A percentile compares a stretch with the other conserved stretches of the same genome.
These are phyloP conservation scores for Choristoneura rosaceana DNA, from an alignment of 2,888 invertebrate genomes.

Conservation along the genomic window DNA sequence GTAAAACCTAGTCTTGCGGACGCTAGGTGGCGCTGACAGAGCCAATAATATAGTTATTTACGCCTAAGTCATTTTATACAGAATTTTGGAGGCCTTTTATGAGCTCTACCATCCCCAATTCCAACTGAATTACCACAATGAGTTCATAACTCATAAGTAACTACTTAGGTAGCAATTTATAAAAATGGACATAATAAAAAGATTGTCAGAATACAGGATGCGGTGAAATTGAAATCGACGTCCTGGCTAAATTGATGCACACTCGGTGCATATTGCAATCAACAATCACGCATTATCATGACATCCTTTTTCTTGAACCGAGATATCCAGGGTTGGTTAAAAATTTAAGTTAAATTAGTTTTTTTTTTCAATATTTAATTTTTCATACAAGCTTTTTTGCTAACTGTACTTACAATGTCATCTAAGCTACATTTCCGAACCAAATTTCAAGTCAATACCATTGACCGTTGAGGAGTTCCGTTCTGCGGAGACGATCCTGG, in stretches of 20 bases:
- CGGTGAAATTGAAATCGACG: constrained; percentile 82
- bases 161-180: constrained; percentile 5
- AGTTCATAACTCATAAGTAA: not conserved
- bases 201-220: constrained; percentile 81
- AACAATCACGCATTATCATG: constrained; percentile 72
- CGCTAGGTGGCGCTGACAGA: too few relatives aligned
- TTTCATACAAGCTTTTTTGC: too few relatives aligned
- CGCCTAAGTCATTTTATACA: not conserved
- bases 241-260: constrained; percentile 75
- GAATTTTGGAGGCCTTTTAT: not conserved
- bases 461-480: too few relatives aligned
- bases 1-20: too few relatives aligned
- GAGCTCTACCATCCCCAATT: not conserved
- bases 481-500: too few relatives aligned
- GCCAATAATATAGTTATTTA: too few relatives aligned
- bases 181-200: constrained; percentile 61
- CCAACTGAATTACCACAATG: constrained; percentile 1
- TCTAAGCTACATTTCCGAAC: too few relatives aligned
- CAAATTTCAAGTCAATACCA: too few relatives aligned
- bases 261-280: constrained; percentile 81
- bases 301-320: constrained; percentile 68
- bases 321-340: constrained; percentile 56
- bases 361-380: too few relatives aligned
- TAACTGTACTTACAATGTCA: too few relatives aligned
- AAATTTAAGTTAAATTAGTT: not conserved